Percentiles rank a stretch among this genome's conserved stretches.
Evolutionary conservation across 2,797 vertebrate genomes (phyloP).

Genomic region (Halcyon chelicuti): DNA sequence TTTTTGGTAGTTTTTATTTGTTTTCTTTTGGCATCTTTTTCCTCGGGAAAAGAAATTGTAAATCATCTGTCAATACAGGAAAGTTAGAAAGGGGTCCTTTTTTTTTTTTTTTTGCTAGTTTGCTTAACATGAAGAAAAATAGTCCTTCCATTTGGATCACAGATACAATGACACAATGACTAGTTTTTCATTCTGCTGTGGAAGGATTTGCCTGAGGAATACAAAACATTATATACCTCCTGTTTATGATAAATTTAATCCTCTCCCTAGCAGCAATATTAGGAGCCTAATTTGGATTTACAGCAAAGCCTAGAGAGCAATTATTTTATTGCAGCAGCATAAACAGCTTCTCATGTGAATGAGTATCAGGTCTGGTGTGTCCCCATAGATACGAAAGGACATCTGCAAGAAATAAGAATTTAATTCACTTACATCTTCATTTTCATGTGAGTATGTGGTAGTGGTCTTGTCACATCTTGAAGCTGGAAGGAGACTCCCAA

Average conservation of each 20-base stretch:
- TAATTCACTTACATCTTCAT: neutral
- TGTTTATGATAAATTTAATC: constrained; percentile 40
- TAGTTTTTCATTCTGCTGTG: neutral
- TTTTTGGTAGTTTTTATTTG: neutral
- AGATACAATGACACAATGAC: neutral
- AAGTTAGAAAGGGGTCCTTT: neutral
- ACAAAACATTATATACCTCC: neutral
- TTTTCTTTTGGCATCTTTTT: neutral
- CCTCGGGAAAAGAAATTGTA: neutral
- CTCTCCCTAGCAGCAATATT: neutral
- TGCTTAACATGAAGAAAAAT: neutral
- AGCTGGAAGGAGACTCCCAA: neutral
- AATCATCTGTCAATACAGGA: neutral
- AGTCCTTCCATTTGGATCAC: neutral
- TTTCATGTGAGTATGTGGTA: neutral
- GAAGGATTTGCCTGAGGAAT: constrained; percentile 8
- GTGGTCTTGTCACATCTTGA: neutral
- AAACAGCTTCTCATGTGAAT: neutral
- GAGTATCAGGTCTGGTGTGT: neutral
- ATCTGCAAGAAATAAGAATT: neutral
- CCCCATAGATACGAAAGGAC: neutral
- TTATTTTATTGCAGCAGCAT: neutral
- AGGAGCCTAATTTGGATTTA: constrained; percentile 29
- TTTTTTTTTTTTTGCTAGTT: neutral
- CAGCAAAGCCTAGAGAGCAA: neutral